Conservation (phyloP, 2,113 vertebrate species). For the Uria lomvia region DNA sequence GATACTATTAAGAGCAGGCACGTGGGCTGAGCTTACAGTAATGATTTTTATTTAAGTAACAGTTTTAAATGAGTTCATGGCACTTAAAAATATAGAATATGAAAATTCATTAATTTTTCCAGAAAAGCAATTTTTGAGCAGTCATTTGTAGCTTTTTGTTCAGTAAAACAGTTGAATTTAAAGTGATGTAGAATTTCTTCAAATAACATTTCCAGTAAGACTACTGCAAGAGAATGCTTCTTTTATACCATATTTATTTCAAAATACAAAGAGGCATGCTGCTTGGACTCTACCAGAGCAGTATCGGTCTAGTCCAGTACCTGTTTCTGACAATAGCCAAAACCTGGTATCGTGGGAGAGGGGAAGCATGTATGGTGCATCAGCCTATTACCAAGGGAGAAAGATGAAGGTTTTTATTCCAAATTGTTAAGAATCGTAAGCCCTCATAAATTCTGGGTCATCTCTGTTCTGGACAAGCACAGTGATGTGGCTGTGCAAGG, state of each 20-base stretch:
- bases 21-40: slow-evolving; percentile 62
- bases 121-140: background rate
- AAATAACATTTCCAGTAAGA: background rate
- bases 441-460: background rate
- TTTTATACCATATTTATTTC: background rate
- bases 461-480: background rate
- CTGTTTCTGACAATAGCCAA: background rate
- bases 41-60: slow-evolving; percentile 64
- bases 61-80: slow-evolving; percentile 46
- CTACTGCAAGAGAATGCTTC: background rate
- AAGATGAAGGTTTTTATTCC: background rate
- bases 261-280: background rate
- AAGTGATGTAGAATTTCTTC: background rate
- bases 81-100: slow-evolving; percentile 37
- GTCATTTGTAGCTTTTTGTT: background rate
- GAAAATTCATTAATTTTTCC: background rate
- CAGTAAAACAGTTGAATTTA: background rate
- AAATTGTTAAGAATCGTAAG: fast-evolving
- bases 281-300: background rate
- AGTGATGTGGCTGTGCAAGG: background rate
- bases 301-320: background rate
- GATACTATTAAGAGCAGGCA: slow-evolving; percentile 75
- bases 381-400: background rate
- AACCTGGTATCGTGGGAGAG: fast-evolving
- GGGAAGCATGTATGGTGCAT: background rate